Percentiles rank a stretch among this genome's conserved stretches.
Conservation (phyloP, 2,888 invertebrate species). For the Scaeva pyrastri region DNA sequence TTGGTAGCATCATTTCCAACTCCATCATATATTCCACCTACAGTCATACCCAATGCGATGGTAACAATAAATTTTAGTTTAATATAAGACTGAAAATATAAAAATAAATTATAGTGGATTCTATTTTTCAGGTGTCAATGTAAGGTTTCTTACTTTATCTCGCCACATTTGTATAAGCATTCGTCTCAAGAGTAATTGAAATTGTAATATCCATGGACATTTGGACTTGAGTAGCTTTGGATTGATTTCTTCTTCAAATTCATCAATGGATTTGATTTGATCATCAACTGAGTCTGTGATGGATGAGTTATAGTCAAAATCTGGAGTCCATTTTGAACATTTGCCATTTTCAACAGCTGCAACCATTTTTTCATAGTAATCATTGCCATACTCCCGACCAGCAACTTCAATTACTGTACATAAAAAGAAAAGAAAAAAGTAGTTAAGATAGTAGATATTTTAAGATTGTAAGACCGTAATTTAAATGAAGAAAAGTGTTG, state of each 20-base stretch:
- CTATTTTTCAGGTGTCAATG: not conserved
- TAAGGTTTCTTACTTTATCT: slow-evolving; percentile 88
- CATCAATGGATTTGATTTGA: slow-evolving; percentile 76
- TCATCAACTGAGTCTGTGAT: not conserved
- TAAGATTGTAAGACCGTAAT: not conserved
- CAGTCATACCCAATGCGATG: slow-evolving; percentile 88
- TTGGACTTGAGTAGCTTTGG: slow-evolving; percentile 85
- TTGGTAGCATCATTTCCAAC: slow-evolving; percentile 93
- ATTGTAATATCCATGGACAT: slow-evolving; percentile 88
- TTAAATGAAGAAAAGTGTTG: not conserved
- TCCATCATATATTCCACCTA: slow-evolving; percentile 89
- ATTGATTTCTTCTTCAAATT: slow-evolving; percentile 83
- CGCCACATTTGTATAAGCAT: slow-evolving; percentile 91
- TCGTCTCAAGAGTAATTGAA: slow-evolving; percentile 87
- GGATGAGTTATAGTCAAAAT: slow-evolving; percentile 59
- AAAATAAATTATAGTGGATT: not conserved
- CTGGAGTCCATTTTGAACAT: slow-evolving; percentile 85
- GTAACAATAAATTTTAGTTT: slow-evolving; percentile 89
- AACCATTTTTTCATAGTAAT: slow-evolving; percentile 88
- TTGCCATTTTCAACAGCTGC: slow-evolving; percentile 88
- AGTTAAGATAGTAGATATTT: not conserved
- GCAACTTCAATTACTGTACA: slow-evolving; percentile 91
- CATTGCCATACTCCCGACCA: slow-evolving; percentile 90
- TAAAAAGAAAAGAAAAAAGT: not conserved
- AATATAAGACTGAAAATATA: slow-evolving; percentile 87